These are phyloP conservation scores for Acropternis orthonyx DNA, from an alignment of 2,797 vertebrate species.

Conservation along the genomic window DNA sequence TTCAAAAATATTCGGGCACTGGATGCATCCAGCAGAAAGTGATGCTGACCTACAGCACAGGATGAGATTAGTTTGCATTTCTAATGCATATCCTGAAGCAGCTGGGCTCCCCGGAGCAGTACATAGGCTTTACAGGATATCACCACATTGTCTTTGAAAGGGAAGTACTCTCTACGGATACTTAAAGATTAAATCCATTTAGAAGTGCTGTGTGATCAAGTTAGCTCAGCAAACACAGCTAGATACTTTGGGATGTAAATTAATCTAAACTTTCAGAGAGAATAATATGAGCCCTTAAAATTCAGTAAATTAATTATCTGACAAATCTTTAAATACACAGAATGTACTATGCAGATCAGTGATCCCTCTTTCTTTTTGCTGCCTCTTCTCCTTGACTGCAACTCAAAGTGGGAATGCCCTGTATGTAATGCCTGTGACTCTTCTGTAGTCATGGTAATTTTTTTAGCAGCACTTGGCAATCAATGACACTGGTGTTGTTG, in stretches of 20 bases:
- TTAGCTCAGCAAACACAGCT: background rate
- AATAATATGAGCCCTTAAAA: background rate
- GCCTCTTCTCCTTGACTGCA: background rate
- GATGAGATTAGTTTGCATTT: conserved; percentile 41
- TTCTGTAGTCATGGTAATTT: background rate
- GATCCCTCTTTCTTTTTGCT: background rate
- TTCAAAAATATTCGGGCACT: background rate
- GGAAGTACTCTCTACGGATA: background rate
- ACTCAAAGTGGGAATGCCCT: background rate
- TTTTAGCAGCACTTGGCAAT: background rate
- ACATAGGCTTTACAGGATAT: background rate
- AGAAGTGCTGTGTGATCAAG: background rate
- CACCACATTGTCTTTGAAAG: background rate
- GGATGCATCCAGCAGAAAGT: conserved; percentile 52
- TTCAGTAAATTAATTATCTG: background rate
- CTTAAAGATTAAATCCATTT: background rate
- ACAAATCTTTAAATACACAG: background rate
- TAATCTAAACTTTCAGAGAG: background rate
- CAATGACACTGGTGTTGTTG: background rate
- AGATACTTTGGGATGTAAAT: background rate
- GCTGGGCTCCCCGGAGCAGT: background rate
- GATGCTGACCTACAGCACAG: conserved; percentile 57
- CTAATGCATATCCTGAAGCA: conserved; percentile 9
- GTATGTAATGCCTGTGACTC: background rate
- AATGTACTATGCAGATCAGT: background rate